These are phyloP conservation scores for Rhamnusium bicolor DNA, from an alignment of 2,888 invertebrate genomes.

Conservation along the genomic window DNA sequence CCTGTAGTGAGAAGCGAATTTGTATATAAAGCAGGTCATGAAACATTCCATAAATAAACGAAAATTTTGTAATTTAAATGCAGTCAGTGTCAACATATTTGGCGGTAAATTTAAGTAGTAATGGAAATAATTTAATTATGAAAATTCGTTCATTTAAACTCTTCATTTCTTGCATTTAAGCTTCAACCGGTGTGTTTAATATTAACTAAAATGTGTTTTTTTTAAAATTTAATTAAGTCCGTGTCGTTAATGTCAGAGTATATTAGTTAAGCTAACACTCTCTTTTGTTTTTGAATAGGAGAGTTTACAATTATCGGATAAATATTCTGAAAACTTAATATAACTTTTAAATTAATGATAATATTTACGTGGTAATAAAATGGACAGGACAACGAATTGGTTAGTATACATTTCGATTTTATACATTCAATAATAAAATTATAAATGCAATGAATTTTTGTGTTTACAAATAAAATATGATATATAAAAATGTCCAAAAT, in stretches of 20 bases:
- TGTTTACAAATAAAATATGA: neutral
- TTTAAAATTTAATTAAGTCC: conserved; percentile 51
- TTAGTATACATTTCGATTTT: conserved; percentile 16
- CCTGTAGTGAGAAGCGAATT: no score
- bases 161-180: conserved; percentile 27
- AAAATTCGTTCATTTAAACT: conserved; percentile 41
- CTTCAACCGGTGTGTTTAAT: conserved; percentile 18
- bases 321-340: conserved; percentile 16
- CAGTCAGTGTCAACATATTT: neutral
- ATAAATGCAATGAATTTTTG: conserved; percentile 5
- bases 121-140: conserved; percentile 44
- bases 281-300: conserved; percentile 42
- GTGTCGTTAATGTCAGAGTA: conserved; percentile 45
- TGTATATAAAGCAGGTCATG: no score
- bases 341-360: neutral
- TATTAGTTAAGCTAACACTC: conserved; percentile 40
- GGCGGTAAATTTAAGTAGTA: conserved; percentile 1
- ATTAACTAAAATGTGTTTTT: conserved; percentile 14
- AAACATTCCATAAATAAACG: no score
- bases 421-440: conserved; percentile 18
- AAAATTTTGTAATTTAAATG: neutral
- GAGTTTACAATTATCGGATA: conserved; percentile 1
- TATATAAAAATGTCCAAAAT: conserved; percentile 8
- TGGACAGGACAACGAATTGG: neutral
- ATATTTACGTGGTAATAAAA: conserved; percentile 9